phyloP scores from a whole-genome alignment of 2,888 invertebrate genomes.

The Drosophila anceps region DNA sequence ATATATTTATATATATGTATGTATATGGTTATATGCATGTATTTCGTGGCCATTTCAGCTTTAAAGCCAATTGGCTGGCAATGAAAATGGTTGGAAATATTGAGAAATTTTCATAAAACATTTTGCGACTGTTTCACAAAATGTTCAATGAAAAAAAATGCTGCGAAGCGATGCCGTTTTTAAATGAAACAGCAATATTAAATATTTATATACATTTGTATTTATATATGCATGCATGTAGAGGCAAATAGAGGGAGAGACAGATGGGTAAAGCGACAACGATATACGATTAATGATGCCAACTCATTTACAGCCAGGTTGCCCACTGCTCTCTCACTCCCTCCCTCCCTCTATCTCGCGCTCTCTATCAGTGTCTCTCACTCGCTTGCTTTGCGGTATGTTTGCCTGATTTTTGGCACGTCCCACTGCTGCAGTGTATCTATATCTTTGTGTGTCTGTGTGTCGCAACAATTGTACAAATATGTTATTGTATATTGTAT shows the following conservation, averaged over 20 bases:
- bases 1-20: background rate
- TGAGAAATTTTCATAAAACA: conserved; percentile 10
- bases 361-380: background rate
- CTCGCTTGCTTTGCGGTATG: conserved; percentile 34
- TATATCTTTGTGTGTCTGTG: background rate
- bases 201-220: background rate
- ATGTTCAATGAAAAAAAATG: conserved; percentile 12
- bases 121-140: conserved; percentile 11
- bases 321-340: background rate
- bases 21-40: background rate
- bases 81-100: conserved; percentile 30
- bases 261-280: conserved; percentile 25
- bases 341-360: background rate
- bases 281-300: conserved; percentile 38
- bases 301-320: conserved; percentile 53
- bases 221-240: background rate
- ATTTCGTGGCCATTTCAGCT: conserved; percentile 17
- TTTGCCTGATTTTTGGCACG: conserved; percentile 73
- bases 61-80: conserved; percentile 48
- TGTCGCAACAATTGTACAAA: conserved; percentile 44
- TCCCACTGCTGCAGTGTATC: conserved; percentile 28
- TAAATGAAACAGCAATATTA: conserved; percentile 3
- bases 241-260: background rate
- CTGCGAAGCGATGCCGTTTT: background rate
- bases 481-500: conserved; percentile 12